Evolutionary conservation across 2,888 invertebrate genomes (phyloP), one percentile per base, ranked within the genome.

Genomic region (Euplexia lucipara): DNA sequence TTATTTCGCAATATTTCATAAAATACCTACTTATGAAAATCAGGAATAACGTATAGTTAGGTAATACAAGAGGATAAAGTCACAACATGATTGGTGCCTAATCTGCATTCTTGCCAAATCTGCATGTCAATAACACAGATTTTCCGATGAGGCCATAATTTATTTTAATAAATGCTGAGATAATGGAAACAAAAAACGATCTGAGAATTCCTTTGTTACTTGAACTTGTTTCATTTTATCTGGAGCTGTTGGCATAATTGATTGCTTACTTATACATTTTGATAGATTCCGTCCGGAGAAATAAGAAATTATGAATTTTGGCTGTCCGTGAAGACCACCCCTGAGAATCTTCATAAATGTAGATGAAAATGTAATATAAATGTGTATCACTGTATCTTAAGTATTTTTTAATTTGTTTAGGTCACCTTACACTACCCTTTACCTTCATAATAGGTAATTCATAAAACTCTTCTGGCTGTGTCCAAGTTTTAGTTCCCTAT

Each of bases 261-360:
- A 72, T 69, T 56, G 42, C 51, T 75, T 53, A 26, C 42, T 39
- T 41, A n/a, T n/a, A 44, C 18, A 32, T 62, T 75, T 70, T 56
- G 52, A 75, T 57, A 61, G 12, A 52, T 52, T 52, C 52, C n/a
- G n/a, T 22, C 37, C 20, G 34, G 26, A 35, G 35, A 49, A 42
- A 45, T 16, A 30, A 34, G 20, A 35, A 53, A 66, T 65, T 57
- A 73, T 57, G 44, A 20, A 49, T 41, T 20, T 41, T 32, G 18
- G 16, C 12, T 49, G 22, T 30, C 71, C 20, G 37, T 8, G 10
- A 18, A 32, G 35, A 20, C 39, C 44, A 35, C 16, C 0, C 18
- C n/a, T 30, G 20, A 72, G 20, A 51, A 72, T 63, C 51, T 51
- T n/a, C 5, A 26, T n/a, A 41, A 72, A 47, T 65, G 35, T 41